These are phyloP conservation scores for Nyctereutes procyonoides DNA, from an alignment of 2,113 vertebrate genomes.

Conservation along the genomic window DNA sequence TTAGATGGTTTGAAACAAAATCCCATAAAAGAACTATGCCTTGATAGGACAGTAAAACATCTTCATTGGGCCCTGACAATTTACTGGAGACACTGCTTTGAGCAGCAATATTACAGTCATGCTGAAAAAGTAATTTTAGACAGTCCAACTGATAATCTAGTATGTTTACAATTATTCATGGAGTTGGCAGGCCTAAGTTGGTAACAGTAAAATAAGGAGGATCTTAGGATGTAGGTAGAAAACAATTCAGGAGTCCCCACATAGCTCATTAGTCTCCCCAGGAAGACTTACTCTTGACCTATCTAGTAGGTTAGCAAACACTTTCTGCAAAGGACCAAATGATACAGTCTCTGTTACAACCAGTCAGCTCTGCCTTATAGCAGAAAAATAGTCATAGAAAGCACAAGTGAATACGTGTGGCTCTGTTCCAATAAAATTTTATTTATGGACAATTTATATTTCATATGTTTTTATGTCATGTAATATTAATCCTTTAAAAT, in stretches of 20 bases:
- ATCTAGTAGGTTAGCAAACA: not conserved
- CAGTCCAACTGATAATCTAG: not conserved
- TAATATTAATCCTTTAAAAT: not conserved
- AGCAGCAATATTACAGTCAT: not conserved
- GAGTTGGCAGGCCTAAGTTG: not conserved
- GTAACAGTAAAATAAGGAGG: not conserved
- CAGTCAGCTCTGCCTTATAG: not conserved
- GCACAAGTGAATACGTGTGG: not conserved
- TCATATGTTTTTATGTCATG: not conserved
- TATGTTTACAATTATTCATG: not conserved
- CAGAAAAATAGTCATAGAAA: not conserved
- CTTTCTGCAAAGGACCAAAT: not conserved
- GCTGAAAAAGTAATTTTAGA: not conserved
- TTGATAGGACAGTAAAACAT: not conserved
- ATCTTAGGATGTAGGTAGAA: not conserved
- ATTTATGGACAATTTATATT: not conserved
- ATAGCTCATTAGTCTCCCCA: not conserved
- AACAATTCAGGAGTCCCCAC: not conserved
- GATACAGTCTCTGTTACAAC: not conserved
- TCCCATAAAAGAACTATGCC: not conserved
- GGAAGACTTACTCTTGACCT: not conserved
- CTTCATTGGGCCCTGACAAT: not conserved
- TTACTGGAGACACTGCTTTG: not conserved
- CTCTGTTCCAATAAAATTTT: not conserved
- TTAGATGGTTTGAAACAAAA: not conserved